Conservation (phyloP, 2,797 vertebrate species). For the Enteromius viviparus region DNA sequence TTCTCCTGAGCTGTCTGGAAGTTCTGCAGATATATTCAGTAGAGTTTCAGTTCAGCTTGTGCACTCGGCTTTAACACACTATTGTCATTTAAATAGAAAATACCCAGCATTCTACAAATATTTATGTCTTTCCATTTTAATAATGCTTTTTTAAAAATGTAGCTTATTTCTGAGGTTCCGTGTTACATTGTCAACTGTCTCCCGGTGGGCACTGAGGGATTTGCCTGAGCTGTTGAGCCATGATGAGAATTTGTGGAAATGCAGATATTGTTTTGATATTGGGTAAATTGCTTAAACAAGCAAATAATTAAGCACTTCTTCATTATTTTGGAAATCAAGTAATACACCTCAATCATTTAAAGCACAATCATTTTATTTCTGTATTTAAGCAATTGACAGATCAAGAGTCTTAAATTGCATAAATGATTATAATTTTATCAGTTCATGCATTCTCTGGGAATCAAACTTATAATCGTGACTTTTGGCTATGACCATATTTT, state of each 20-base stretch:
- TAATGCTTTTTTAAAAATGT: neutral
- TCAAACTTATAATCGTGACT: neutral
- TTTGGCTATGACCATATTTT: neutral
- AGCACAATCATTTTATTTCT: neutral
- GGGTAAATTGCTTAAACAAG: neutral
- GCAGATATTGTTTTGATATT: neutral
- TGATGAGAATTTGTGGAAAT: neutral
- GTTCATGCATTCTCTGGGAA: too few relatives aligned
- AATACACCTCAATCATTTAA: neutral
- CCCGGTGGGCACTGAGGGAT: neutral
- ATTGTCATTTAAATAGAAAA: slow-evolving; percentile 1
- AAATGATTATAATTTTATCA: neutral
- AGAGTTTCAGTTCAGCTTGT: slow-evolving; percentile 5
- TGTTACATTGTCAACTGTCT: neutral
- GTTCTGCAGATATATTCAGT: slow-evolving; percentile 6
- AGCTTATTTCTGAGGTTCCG: neutral
- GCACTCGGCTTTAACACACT: neutral
- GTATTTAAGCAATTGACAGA: neutral
- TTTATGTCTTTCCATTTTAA: neutral
- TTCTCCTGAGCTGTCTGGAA: neutral
- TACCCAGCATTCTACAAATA: neutral
- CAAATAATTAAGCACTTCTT: neutral
- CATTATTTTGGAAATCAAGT: neutral
- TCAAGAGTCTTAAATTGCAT: neutral
- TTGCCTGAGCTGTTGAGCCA: neutral